These are phyloP conservation scores for Brachypalpus laphriformis DNA, from an alignment of 2,888 invertebrate genomes.

Conservation along the genomic window DNA sequence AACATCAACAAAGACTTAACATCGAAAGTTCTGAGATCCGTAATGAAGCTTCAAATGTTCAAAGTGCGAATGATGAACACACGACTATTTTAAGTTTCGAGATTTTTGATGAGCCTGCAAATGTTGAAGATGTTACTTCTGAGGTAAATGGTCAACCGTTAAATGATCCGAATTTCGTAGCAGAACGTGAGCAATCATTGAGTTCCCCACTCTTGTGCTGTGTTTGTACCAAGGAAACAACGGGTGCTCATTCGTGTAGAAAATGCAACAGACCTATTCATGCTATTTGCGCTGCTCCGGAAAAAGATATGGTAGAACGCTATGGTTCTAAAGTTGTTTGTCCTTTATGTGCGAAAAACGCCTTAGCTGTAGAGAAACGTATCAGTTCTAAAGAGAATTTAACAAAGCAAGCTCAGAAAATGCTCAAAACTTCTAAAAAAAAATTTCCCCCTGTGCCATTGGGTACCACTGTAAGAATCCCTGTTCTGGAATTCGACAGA, in stretches of 20 bases:
- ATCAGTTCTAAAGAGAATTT: background rate
- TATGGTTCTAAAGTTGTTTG: background rate
- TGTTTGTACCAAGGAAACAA: background rate
- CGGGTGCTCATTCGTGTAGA: background rate
- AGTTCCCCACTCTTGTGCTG: constrained; percentile 1
- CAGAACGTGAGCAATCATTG: background rate
- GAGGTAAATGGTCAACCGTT: background rate
- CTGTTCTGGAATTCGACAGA: background rate
- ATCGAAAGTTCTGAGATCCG: too few species aligned
- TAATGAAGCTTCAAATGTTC: too few species aligned
- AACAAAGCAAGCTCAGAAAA: background rate
- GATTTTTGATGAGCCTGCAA: background rate
- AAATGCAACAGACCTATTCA: background rate
- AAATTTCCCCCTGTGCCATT: background rate
- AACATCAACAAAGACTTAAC: too few species aligned
- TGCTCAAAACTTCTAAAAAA: background rate
- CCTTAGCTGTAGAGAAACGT: background rate
- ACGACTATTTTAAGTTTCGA: background rate
- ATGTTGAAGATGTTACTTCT: background rate
- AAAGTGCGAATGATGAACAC: too few species aligned
- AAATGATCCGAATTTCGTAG: background rate
- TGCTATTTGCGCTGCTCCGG: background rate
- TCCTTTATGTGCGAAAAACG: background rate
- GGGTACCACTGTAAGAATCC: background rate
- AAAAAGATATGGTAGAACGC: background rate